Percentiles rank a stretch among this genome's conserved stretches.
Conservation (phyloP, 2,113 vertebrate genomes). For the Poecile atricapillus region DNA sequence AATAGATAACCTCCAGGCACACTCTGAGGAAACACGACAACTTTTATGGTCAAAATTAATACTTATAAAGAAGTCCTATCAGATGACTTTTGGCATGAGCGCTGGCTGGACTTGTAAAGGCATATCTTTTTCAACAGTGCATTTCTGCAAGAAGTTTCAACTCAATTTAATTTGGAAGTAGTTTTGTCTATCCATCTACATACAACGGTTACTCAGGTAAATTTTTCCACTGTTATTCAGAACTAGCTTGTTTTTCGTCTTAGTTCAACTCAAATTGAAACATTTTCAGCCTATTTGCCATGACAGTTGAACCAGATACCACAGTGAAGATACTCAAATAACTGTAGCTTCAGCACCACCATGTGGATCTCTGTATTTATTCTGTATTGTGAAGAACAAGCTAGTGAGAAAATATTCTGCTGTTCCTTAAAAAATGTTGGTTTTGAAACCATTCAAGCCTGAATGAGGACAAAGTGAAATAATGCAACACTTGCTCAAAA, state of each 20-base stretch:
- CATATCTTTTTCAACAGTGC: neutral
- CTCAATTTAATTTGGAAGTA: neutral
- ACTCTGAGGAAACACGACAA: neutral
- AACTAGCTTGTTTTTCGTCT: neutral
- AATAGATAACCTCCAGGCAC: neutral
- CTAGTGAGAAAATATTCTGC: neutral
- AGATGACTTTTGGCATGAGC: neutral
- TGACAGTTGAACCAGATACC: neutral
- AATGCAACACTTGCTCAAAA: neutral
- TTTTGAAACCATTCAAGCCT: neutral
- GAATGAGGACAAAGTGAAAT: neutral
- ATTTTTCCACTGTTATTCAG: neutral
- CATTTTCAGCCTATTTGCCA: neutral
- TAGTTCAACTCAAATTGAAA: neutral
- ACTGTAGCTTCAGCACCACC: constrained; percentile 48
- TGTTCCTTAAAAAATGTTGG: neutral
- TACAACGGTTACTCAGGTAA: neutral
- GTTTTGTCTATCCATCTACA: neutral
- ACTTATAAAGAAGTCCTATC: neutral
- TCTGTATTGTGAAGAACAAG: neutral
- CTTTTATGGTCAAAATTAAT: neutral
- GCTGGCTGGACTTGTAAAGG: neutral
- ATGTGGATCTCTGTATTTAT: neutral
- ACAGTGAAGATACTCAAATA: neutral
- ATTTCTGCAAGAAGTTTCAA: neutral